phyloP scores from a whole-genome alignment of 2,797 vertebrate genomes.

The Rhinophrynus dorsalis region DNA sequence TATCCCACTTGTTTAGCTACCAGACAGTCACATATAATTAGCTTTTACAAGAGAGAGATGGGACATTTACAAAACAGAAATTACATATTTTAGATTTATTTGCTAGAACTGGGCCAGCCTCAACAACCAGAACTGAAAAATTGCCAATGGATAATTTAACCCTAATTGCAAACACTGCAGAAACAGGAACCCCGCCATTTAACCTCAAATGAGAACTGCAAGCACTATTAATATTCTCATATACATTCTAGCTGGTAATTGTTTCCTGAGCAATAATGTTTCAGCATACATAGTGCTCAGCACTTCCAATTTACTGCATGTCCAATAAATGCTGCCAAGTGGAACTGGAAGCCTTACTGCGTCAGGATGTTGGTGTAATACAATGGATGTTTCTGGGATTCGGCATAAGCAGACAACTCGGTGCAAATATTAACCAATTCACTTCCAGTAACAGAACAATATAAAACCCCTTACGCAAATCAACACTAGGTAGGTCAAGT shows the following conservation, averaged over 20 bases:
- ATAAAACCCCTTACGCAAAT: too few species aligned
- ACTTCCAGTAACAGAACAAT: background rate
- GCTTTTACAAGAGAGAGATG: too few species aligned
- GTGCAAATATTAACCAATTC: background rate
- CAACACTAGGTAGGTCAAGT: too few species aligned
- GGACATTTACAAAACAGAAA: too few species aligned
- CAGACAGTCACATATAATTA: too few species aligned
- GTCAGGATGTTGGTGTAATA: background rate
- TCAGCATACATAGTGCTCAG: background rate
- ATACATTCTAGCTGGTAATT: background rate
- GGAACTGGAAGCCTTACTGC: background rate
- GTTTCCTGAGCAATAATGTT: background rate
- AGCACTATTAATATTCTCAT: background rate
- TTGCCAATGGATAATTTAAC: too few species aligned
- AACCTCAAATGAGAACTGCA: background rate
- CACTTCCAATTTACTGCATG: background rate
- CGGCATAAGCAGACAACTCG: background rate
- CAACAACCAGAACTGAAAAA: too few species aligned
- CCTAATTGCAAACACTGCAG: background rate
- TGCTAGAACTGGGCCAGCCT: too few species aligned
- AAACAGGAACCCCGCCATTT: background rate
- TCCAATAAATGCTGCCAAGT: background rate
- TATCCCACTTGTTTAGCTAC: too few species aligned
- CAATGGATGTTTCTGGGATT: background rate
- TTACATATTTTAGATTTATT: too few species aligned